Base-by-base conservation (phyloP, 2,113 vertebrate genomes). In the Ceyx melanurus region DNA sequence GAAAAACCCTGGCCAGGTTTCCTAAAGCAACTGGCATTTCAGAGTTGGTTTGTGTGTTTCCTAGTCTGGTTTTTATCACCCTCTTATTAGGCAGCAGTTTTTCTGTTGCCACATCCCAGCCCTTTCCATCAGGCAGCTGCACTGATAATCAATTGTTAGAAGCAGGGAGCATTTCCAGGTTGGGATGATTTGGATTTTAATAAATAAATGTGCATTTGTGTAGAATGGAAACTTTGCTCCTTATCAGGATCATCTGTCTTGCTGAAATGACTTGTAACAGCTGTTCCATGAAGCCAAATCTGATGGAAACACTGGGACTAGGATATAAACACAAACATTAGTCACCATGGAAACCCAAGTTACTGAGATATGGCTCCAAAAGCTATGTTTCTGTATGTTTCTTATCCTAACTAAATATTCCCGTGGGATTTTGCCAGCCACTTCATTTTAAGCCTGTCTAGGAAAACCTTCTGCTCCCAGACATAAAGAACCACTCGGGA, bases 281-380 rank as follows among this genome's bases (percentile, higher is more conserved):
- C 97, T 98, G 97, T 94, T 98, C 86, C 5, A 28, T 83, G 89
- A 81, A 95, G 95, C 79, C 92, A 96, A 96, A 96, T 95, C 96
- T 79, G 96, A 95, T 92, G 64, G 96, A 97, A 97, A 95, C 96
- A 92, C 90, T 88, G 94, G 90, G 94, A 89, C 79, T 72, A 92
- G 97, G 97, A 92, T 92, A 96, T 92, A 97, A 98, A 97, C 97
- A 97, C 95, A 98, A 98, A 98, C 97, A 97, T 97, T 96, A 93
- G 96, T 98, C 96, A 86, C 97, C 91, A 97, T 98, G 97, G 98
- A 95, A 97, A 98, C 97, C 18, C 64, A 96, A 97, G 96, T 96
- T 94, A 51, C 89, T 62, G 74, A 14, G 35, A 37, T 33, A 84
- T 92, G 90, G 74, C 90, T 96, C 68, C 51, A 96, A 94, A 93